Evolutionary conservation across 2,797 vertebrate genomes (phyloP).

Genomic region (Hemitrygon akajei): DNA sequence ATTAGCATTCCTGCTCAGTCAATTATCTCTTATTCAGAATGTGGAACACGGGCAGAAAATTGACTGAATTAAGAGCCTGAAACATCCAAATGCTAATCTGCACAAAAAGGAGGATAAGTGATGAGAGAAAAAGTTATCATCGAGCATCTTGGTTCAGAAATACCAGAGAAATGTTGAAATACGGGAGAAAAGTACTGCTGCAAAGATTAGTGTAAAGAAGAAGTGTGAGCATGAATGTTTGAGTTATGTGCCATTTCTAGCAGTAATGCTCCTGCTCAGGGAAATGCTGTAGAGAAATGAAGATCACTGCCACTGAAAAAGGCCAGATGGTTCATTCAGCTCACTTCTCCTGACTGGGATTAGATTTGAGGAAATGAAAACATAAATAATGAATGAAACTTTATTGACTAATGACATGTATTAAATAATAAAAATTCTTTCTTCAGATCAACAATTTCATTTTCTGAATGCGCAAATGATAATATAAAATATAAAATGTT

Average conservation of each 20-base stretch:
- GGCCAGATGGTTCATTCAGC: background rate
- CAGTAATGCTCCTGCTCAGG: background rate
- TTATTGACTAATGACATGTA: background rate
- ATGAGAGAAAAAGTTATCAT: background rate
- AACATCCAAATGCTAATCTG: background rate
- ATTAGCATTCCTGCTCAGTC: background rate
- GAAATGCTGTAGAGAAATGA: background rate
- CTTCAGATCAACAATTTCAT: background rate
- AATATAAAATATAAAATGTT: background rate
- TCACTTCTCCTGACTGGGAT: background rate
- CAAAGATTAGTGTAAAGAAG: background rate
- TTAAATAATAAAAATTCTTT: background rate
- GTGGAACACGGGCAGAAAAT: background rate
- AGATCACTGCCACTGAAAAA: background rate
- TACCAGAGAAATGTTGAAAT: background rate
- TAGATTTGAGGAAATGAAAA: background rate
- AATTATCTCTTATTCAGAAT: background rate
- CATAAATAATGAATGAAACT: background rate
- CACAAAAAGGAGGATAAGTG: background rate
- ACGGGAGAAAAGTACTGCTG: background rate
- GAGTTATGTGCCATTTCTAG: background rate
- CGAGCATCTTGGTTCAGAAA: background rate
- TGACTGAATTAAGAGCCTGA: background rate
- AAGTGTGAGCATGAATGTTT: background rate
- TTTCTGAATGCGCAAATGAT: background rate